Percentiles rank a stretch among this genome's conserved stretches.
Conservation (phyloP, 2,113 vertebrate genomes). For the Miniopterus natalensis region DNA sequence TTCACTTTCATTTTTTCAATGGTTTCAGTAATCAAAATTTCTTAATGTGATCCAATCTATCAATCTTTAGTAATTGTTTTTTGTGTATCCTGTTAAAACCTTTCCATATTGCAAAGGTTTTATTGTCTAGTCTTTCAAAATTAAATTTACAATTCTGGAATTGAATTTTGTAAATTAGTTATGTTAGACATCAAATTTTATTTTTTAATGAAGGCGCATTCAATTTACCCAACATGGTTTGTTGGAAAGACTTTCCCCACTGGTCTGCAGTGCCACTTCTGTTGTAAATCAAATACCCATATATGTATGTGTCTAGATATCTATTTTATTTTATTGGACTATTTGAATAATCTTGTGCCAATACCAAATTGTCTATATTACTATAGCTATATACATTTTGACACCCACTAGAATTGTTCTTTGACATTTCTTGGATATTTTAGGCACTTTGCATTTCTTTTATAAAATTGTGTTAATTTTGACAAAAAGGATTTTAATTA, state of each 20-base stretch:
- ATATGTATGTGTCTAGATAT: background rate
- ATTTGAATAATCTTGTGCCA: background rate
- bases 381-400: background rate
- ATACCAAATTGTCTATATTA: background rate
- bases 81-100: background rate
- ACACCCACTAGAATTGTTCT: background rate
- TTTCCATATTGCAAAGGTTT: background rate
- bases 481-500: conserved; percentile 19
- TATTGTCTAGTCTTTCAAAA: background rate
- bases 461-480: conserved; percentile 37
- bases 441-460: background rate
- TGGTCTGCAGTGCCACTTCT: background rate
- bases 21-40: background rate
- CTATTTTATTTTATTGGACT: background rate
- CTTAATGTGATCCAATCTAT: background rate
- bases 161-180: conserved; percentile 7
- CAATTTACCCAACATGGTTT: background rate
- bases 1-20: background rate
- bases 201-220: background rate
- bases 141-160: conserved; percentile 23
- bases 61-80: background rate
- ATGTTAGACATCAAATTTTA: background rate
- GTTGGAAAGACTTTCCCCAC: background rate
- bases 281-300: conserved; percentile 12
- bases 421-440: conserved; percentile 39